A percentile compares a stretch with the other conserved stretches of the same genome.
Conservation (phyloP, 2,888 invertebrate species). For the Dorcus parallelipipedus region DNA sequence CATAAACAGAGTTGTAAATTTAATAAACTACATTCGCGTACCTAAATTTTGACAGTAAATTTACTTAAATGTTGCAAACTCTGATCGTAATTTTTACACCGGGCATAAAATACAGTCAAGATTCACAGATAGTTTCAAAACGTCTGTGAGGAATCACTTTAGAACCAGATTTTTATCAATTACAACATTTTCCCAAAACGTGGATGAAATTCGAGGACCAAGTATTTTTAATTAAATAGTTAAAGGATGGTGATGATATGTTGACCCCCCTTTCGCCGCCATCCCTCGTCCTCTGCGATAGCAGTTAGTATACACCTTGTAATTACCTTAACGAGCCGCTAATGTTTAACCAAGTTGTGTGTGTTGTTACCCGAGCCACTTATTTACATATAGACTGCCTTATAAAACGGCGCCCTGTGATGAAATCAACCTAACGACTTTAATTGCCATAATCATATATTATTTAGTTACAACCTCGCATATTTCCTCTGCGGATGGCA, state of each 20-base stretch:
- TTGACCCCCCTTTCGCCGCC: too few relatives aligned
- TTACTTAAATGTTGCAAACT: background rate
- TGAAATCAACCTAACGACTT: background rate
- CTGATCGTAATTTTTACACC: background rate
- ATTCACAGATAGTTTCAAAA: background rate
- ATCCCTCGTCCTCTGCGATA: too few relatives aligned
- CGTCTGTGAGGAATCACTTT: too few relatives aligned
- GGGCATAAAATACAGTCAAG: background rate
- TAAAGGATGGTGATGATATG: too few relatives aligned
- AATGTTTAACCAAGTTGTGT: background rate
- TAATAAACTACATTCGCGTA: constrained; percentile 5
- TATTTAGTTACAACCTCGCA: background rate
- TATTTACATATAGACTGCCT: background rate
- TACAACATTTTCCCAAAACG: too few relatives aligned
- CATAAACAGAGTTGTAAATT: constrained; percentile 16
- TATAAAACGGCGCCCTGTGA: background rate
- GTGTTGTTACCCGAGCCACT: background rate
- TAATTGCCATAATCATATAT: background rate
- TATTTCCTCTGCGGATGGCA: background rate
- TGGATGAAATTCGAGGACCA: too few relatives aligned
- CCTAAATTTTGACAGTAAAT: background rate
- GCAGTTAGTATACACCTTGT: background rate
- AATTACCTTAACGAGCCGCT: background rate
- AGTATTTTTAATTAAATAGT: too few relatives aligned
- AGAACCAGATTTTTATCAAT: too few relatives aligned